phyloP scores from a whole-genome alignment of 2,888 invertebrate species.

The Neoitamus cyanurus region DNA sequence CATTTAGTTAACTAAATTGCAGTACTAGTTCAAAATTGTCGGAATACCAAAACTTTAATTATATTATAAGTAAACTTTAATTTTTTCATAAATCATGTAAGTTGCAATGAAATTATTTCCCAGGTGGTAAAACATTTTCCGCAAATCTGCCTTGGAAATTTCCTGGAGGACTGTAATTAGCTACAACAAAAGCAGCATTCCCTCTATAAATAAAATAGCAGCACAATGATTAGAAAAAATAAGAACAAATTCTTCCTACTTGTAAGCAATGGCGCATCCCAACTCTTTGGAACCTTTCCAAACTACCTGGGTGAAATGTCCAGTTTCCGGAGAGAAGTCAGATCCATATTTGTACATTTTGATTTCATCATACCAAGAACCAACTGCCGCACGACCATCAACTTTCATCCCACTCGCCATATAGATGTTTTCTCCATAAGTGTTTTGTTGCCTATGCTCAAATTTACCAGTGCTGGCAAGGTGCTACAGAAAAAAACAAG shows the following conservation, averaged over 20 bases:
- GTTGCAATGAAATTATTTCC: background rate
- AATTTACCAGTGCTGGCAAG: conserved; percentile 67
- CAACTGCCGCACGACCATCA: conserved; percentile 78
- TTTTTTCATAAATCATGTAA: too few relatives aligned
- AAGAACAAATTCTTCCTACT: conserved; percentile 54
- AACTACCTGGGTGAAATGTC: conserved; percentile 84
- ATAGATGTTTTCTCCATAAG: conserved; percentile 77
- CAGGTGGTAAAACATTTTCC: conserved; percentile 62
- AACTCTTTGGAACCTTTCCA: conserved; percentile 81
- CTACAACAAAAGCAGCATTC: conserved; percentile 49
- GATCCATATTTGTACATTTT: conserved; percentile 73
- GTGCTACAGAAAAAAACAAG: conserved; percentile 60
- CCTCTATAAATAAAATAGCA: background rate
- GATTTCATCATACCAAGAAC: conserved; percentile 81
- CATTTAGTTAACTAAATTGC: too few relatives aligned
- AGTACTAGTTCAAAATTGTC: too few relatives aligned
- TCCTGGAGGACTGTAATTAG: conserved; percentile 55
- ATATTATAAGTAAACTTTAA: too few relatives aligned
- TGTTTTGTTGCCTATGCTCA: conserved; percentile 77
- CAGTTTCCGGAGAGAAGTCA: conserved; percentile 73
- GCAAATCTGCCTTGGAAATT: conserved; percentile 48
- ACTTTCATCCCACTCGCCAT: conserved; percentile 77
- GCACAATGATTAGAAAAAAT: background rate
- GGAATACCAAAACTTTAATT: too few relatives aligned
- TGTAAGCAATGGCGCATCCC: conserved; percentile 78